Conservation (phyloP, 2,888 invertebrate genomes). For the Agrotis clavis region DNA sequence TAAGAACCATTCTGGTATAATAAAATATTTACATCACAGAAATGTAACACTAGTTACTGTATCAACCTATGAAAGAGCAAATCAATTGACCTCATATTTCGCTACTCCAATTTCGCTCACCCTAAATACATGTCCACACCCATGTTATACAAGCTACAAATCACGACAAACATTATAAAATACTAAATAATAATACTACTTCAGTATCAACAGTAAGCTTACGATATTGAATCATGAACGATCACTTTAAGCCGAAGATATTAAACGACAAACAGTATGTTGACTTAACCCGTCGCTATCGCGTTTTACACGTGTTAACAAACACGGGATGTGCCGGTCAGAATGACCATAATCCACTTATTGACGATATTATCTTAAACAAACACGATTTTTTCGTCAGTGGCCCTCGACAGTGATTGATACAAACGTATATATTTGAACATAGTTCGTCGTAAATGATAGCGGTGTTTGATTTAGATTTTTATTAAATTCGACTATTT, state of each 20-base stretch:
- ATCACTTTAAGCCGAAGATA: constrained; percentile 68
- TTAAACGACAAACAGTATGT: constrained; percentile 59
- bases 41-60: not conserved
- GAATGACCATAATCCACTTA: constrained; percentile 84
- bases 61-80: not conserved
- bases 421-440: constrained; percentile 66
- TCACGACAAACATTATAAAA: constrained; percentile 51
- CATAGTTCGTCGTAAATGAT: constrained; percentile 58
- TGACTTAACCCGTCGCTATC: constrained; percentile 65
- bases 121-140: constrained; percentile 7
- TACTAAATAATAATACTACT: constrained; percentile 52
- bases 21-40: not conserved
- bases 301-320: constrained; percentile 82
- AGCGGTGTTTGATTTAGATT: constrained; percentile 59
- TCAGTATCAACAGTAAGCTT: constrained; percentile 39
- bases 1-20: not conserved
- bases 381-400: constrained; percentile 67
- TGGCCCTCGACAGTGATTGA: constrained; percentile 79
- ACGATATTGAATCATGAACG: constrained; percentile 61
- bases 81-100: not conserved
- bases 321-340: constrained; percentile 73
- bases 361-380: constrained; percentile 79
- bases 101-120: constrained; percentile 1
- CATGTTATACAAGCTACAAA: constrained; percentile 31
- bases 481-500: constrained; percentile 50